A percentile compares a stretch with the other conserved stretches of the same genome.
phyloP scores from a whole-genome alignment of 2,797 vertebrate genomes.

The Gymnodraco acuticeps region DNA sequence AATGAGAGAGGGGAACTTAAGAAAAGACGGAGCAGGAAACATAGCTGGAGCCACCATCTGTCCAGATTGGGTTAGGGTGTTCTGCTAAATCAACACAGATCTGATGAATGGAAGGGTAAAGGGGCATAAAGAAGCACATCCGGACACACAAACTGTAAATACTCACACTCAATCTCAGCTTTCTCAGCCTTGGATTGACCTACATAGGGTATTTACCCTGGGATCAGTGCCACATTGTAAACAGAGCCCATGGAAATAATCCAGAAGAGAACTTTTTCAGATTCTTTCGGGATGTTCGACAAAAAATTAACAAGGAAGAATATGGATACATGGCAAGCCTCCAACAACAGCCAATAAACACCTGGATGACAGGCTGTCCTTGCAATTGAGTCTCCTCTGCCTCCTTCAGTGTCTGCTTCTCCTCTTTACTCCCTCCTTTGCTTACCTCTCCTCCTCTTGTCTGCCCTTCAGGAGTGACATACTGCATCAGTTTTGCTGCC shows the following conservation, averaged over 20 bases:
- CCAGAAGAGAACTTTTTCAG: constrained; percentile 52
- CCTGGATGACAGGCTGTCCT: constrained; percentile 37
- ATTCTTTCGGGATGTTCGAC: constrained; percentile 50
- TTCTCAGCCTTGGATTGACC: constrained; percentile 72
- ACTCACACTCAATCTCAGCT: constrained; percentile 49
- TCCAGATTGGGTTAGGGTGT: constrained; percentile 56
- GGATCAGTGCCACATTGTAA: constrained; percentile 66
- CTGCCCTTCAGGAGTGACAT: constrained; percentile 90
- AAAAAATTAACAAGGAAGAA: constrained; percentile 42
- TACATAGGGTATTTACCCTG: constrained; percentile 70
- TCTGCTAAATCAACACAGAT: constrained; percentile 66
- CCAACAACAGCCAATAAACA: constrained; percentile 23
- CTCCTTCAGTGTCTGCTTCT: constrained; percentile 12
- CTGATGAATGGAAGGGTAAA: constrained; percentile 35
- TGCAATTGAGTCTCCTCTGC: constrained; percentile 11
- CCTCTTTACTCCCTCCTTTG: constrained; percentile 16
- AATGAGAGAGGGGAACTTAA: constrained; percentile 53
- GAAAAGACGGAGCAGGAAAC: constrained; percentile 48
- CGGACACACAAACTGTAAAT: constrained; percentile 49
- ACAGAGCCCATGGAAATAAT: constrained; percentile 63
- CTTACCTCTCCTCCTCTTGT: constrained; percentile 38
- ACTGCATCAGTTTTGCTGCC: constrained; percentile 98
- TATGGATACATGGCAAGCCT: constrained; percentile 42
- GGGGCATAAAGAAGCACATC: constrained; percentile 37
- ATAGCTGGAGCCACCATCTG: constrained; percentile 59